Evolutionary conservation across 2,888 invertebrate species (phyloP), one percentile per base, ranked within the genome.

Genomic region (Acanthacorydalis orientalis): DNA sequence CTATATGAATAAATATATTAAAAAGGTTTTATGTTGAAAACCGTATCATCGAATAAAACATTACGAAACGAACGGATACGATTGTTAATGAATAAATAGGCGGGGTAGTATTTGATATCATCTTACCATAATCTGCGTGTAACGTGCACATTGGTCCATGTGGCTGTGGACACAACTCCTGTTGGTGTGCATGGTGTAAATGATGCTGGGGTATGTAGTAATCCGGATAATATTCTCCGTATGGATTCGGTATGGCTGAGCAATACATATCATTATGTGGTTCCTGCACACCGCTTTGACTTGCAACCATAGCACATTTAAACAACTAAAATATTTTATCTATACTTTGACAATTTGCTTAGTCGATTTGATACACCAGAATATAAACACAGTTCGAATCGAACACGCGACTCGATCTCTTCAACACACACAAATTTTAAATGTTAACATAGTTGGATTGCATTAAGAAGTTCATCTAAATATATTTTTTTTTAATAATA

Each of bases 111-210:
- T 11, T 9, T 16, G 41, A 11, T 41, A 35, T 49, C 23, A 23
- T 23, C 78, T 74, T 67, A 83, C 83, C 82, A 66, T 78, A 83
- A 64, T 82, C 82, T 57, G 79, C 72, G 59, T 81, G 81, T 64
- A 83, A 72, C 53, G 80, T 74, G 68, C 82, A 82, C 70, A 82
- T 75, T 58, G 72, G 73, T 55, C 69, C 68, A 59, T 78, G 78
- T 63, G 73, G 73, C 51, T 79, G 77, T 54, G 76, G 75, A 59
- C 80, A 80, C 67, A 76, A 70, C 61, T 76, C 76, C 15, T 59
- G 59, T 33, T 51, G 52, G 23, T 23, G 23, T 11, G 46, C 48
- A 31, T 49, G 49, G 34, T 51, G 50, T 47, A 53, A 55, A 41
- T 50, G 52, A 16, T 11, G 49, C 8, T 39, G 39, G 53, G 69